Conservation (phyloP, 30 jellyfish, hydroid and myxozoan species). For the Aurelia aurita complex sp. Pacific region DNA sequence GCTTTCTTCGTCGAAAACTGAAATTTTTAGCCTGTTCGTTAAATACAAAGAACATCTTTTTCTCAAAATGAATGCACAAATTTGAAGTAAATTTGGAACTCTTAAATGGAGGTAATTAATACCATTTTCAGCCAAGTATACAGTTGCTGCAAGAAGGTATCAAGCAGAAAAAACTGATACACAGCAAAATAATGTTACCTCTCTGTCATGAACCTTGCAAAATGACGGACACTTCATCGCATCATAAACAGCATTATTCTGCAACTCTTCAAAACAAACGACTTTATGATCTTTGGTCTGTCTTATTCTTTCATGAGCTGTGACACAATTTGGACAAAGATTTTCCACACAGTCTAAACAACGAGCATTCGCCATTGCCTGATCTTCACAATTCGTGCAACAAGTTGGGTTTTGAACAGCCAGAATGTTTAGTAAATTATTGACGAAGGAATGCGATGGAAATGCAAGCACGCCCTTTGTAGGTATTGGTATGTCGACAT, state of each 20-base stretch:
- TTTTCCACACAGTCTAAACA: conserved; percentile 97
- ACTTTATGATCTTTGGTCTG: conserved; percentile 94
- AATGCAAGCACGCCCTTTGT: conserved; percentile 96
- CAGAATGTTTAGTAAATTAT: conserved; percentile 86
- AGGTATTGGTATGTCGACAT: conserved; percentile 76
- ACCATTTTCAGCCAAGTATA: too few species aligned
- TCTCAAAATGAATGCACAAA: too few species aligned
- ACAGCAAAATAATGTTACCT: conserved; percentile 43
- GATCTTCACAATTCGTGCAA: conserved; percentile 97
- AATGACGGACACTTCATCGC: conserved; percentile 96
- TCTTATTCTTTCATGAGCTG: conserved; percentile 97
- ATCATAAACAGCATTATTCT: conserved; percentile 93
- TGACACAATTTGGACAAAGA: conserved; percentile 89
- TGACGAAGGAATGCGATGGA: conserved; percentile 86
- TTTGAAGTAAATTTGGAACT: too few species aligned
- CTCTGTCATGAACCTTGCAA: conserved; percentile 93
- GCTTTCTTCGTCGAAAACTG: too few species aligned
- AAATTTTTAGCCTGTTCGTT: too few species aligned
- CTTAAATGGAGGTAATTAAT: too few species aligned
- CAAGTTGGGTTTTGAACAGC: conserved; percentile 91
- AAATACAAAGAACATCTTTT: too few species aligned
- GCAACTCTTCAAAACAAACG: conserved; percentile 95
- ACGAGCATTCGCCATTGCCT: conserved; percentile 93
- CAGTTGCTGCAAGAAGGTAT: too few species aligned
- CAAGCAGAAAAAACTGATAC: too few species aligned